phyloP scores from a whole-genome alignment of 2,113 vertebrate species.

The Poeciliopsis retropinna region DNA sequence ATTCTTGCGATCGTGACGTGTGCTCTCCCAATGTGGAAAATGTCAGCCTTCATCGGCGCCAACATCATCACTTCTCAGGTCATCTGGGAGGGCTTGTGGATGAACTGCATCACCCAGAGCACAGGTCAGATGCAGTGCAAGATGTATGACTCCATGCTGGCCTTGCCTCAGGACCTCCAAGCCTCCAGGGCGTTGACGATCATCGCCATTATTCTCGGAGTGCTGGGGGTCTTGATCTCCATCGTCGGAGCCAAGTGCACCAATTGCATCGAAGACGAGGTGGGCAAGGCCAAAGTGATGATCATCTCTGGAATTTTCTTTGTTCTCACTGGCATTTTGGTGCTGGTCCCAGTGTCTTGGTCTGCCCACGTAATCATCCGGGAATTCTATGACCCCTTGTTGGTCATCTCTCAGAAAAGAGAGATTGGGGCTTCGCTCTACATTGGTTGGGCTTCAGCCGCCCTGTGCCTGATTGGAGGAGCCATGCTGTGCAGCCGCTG shows the following conservation, averaged over 20 bases:
- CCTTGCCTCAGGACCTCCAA: constrained; percentile 76
- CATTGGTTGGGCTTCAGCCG: constrained; percentile 76
- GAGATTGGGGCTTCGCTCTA: constrained; percentile 81
- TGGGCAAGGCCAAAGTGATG: constrained; percentile 79
- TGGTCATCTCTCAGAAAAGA: constrained; percentile 52
- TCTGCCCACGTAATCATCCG: constrained; percentile 61
- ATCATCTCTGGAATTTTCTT: constrained; percentile 80
- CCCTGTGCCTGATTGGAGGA: constrained; percentile 78
- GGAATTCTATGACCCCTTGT: constrained; percentile 77
- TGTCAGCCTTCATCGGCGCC: constrained; percentile 78
- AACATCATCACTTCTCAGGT: constrained; percentile 82
- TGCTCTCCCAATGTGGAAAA: constrained; percentile 82
- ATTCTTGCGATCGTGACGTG: constrained; percentile 75
- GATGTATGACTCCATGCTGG: constrained; percentile 82
- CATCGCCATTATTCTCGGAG: constrained; percentile 76
- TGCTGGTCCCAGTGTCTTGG: constrained; percentile 81
- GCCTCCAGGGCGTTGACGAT: constrained; percentile 80
- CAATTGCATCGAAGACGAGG: constrained; percentile 82
- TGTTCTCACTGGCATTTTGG: constrained; percentile 71
- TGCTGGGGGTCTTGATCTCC: constrained; percentile 78
- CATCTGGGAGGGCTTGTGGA: constrained; percentile 83
- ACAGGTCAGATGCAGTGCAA: constrained; percentile 87
- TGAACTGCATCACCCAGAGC: constrained; percentile 82
- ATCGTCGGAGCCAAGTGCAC: constrained; percentile 83
- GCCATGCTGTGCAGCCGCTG: constrained; percentile 80